A percentile compares a stretch with the other conserved stretches of the same genome.
Evolutionary conservation across 2,797 vertebrate species (phyloP).

Genomic region (Okamejei kenojei): DNA sequence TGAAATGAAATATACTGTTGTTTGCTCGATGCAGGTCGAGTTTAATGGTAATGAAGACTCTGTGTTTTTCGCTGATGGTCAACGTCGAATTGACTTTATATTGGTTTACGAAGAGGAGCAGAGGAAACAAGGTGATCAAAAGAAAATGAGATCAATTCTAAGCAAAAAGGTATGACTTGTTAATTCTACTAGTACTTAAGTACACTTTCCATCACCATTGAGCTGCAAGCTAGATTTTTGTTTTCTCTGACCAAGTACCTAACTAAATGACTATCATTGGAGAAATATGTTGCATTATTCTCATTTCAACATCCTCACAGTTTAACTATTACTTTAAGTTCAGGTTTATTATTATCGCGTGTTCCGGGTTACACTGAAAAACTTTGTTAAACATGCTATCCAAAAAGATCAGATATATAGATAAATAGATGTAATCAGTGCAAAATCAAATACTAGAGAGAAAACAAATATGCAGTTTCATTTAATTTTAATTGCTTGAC

Average conservation of each 20-base stretch:
- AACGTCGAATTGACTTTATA: constrained; percentile 78
- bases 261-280: constrained; percentile 37
- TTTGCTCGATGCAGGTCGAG: constrained; percentile 63
- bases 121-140: constrained; percentile 59
- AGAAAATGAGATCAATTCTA: constrained; percentile 61
- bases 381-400: no score
- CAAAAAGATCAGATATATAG: no score
- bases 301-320: not conserved
- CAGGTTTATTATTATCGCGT: no score
- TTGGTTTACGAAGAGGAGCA: constrained; percentile 85
- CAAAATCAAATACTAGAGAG: no score
- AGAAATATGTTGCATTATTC: not conserved
- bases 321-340: not conserved
- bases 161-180: constrained; percentile 62
- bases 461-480: not conserved
- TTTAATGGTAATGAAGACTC: constrained; percentile 74
- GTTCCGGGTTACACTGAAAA: no score
- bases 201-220: not conserved
- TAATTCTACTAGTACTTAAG: not conserved
- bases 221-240: not conserved
- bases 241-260: constrained; percentile 25
- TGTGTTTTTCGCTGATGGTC: constrained; percentile 80
- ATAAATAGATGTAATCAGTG: no score
- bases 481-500: not conserved
- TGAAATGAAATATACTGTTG: not conserved